Evolutionary conservation across 2,113 vertebrate genomes (phyloP), one percentile per base, ranked within the genome.

Genomic region (Sapayoa aenigma): DNA sequence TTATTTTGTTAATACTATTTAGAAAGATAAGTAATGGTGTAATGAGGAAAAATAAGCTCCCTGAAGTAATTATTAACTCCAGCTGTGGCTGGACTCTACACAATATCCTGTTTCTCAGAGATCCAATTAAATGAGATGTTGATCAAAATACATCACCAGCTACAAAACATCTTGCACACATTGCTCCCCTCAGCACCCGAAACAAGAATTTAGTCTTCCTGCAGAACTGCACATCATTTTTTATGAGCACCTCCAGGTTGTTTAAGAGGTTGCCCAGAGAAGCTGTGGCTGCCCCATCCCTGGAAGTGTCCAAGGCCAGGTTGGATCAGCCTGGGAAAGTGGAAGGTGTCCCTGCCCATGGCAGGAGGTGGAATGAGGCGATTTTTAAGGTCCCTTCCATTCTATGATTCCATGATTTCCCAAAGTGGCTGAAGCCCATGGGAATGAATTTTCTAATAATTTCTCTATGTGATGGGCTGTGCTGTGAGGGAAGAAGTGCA

Each of bases 391-490:
- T 9, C 23, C 23, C 3, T 55, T 31, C n/a, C n/a, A 11, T 1
- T 12, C 1, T 2, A n/a, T 23, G 2, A 28, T 52, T 63, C 56
- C 41, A 28, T 4, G 17, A 52, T 77, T 55, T 60, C 53, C 63
- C 33, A 9, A 18, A 68, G 25, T 1, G 7, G 12, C 55, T 33
- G 72, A 69, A 6, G 4, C 11, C 8, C 8, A 0, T 0, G 18
- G 37, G 49, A 20, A 22, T 14, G 39, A n/a, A 22, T 42, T 53
- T 42, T 72, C 60, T 7, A 21, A 2, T 2, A 1, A 8, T 15
- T 25, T 13, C 25, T 12, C 23, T 6, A 24, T 20, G 72, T 60
- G 52, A 28, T 2, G 3, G 39, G 44, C 31, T 11, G 1, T 17
- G 72, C 9, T 1, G 30, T 1, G 39, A 69, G 65, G 44, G 60